Evolutionary conservation across 2,113 vertebrate genomes (phyloP), one percentile per base, ranked within the genome.

Genomic region (Deroptyus accipitrinus): DNA sequence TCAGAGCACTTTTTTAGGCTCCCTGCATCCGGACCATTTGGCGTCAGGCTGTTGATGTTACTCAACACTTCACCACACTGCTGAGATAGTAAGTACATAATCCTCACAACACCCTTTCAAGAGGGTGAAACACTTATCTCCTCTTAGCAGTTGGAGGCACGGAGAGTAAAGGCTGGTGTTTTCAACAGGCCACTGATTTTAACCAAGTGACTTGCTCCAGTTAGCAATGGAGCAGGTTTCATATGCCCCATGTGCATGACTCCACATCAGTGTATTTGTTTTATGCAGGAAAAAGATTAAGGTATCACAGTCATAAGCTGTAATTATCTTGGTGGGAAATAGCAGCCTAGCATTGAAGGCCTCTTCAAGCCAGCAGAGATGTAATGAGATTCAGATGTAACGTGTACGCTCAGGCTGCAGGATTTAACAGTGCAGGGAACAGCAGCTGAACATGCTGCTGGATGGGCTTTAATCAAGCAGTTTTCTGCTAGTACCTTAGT

Each of bases 191-290:
- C 31, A 2, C 76, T 44, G 76, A 28, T 22, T 63, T 49, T 62
- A 23, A 42, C 66, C 13, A 9, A 37, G 57, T 12, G 42, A 13
- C 39, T 78, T 13, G 17, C 73, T 46, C 31, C 17, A n/a, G 48
- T 24, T 31, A 62, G 39, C 20, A 9, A 37, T 6, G 9, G 59
- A 67, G 68, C 46, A 42, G 80, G 37, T 48, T 84, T 54, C 70
- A 19, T 2, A 3, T 55, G 62, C 61, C 79, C 41, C 6, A 0
- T 7, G 19, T 35, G 42, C 80, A 6, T 10, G 2, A 9, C 11
- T 78, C 68, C 31, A 44, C 27, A 44, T 25, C 37, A 19, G 41
- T 4, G 35, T 3, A 1, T 74, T 52, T 70, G 39, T 10, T 78
- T 70, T 30, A 6, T 57, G 74, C 64, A 28, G 69, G 55, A 57